Conservation (phyloP, 2,113 vertebrate species). For the Corapipo altera region DNA sequence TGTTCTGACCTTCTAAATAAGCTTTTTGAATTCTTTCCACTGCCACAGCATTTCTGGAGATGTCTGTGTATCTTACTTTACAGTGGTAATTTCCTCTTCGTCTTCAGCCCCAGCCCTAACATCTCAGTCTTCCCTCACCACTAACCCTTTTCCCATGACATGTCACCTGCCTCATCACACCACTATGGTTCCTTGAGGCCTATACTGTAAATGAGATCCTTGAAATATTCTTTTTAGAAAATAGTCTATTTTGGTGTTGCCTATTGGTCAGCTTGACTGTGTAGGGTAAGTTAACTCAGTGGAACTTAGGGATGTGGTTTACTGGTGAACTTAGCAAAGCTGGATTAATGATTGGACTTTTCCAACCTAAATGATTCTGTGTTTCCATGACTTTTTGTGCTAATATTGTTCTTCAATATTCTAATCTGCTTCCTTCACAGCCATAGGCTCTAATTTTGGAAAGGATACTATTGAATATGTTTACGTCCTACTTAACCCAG, state of each 20-base stretch:
- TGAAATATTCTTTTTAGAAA: neutral
- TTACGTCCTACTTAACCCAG: neutral
- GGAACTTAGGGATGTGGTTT: neutral
- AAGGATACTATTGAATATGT: neutral
- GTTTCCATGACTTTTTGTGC: neutral
- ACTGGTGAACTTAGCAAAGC: neutral
- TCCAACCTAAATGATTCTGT: neutral
- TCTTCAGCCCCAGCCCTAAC: neutral
- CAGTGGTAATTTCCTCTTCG: neutral
- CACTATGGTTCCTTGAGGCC: accelerated
- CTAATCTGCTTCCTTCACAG: neutral
- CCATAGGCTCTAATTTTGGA: neutral
- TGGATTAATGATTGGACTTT: neutral
- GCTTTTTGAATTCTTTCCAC: too few relatives aligned
- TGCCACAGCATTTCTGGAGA: too few relatives aligned
- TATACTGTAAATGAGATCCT: neutral
- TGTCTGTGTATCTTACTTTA: too few relatives aligned
- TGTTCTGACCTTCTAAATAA: too few relatives aligned
- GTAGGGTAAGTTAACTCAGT: neutral
- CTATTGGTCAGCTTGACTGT: neutral
- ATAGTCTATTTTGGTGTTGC: neutral
- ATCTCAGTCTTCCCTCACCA: neutral
- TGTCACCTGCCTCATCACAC: neutral
- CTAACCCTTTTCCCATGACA: neutral
- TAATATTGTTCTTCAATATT: neutral